Evolutionary conservation across 2,113 vertebrate genomes (phyloP).

Genomic region (Poecile atricapillus): DNA sequence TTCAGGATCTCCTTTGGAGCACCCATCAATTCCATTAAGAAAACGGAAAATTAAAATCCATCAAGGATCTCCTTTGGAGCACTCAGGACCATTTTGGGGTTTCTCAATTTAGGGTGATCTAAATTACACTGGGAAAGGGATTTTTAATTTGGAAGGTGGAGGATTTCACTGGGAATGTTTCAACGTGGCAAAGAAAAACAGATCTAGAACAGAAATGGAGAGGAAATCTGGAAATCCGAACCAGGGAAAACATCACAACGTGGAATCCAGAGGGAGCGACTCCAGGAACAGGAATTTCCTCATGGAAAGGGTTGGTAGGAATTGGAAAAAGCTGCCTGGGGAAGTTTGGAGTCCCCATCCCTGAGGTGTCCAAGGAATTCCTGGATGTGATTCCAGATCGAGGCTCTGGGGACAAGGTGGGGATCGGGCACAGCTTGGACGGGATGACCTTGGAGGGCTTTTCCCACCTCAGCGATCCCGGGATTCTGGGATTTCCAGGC

Average conservation of each 20-base stretch:
- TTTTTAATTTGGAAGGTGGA: background rate
- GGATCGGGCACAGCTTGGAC: background rate
- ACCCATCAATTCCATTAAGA: no score
- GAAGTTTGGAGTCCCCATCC: background rate
- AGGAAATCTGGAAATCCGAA: background rate
- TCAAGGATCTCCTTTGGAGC: background rate
- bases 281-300: background rate
- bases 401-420: background rate
- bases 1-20: background rate
- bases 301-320: background rate
- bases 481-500: background rate
- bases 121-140: background rate
- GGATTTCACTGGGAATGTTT: background rate
- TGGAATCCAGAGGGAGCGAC: no score
- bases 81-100: background rate
- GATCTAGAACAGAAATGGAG: background rate
- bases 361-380: background rate
- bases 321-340: background rate
- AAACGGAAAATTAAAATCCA: no score
- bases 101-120: background rate
- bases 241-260: no score
- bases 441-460: background rate
- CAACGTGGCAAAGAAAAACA: background rate
- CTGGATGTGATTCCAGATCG: background rate
- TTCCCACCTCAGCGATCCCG: background rate